Base-by-base conservation (phyloP, 2,797 vertebrate genomes). In the Diplodus sargus region DNA sequence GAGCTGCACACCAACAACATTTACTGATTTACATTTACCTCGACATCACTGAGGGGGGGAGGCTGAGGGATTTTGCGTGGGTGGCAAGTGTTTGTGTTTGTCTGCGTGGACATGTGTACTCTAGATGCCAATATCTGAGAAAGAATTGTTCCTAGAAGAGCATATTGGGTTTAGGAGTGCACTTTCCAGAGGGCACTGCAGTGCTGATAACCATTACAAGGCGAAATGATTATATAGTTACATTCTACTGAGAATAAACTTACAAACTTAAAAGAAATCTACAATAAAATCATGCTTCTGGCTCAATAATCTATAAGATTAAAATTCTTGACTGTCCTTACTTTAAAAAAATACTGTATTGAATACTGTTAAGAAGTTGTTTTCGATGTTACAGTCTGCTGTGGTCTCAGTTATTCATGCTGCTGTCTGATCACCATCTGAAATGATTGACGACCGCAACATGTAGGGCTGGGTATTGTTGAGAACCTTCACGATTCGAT, bases 1-100 rank as follows among this genome's bases (percentile, higher is more conserved):
- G 11, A 17, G 30, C 72, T 59, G n/a, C 9, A 18, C n/a, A 34
- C n/a, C 13, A 18, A 11, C 15, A 51, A 49, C 18, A 25, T 77
- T 78, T 52, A 51, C 61, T 28, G 28, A 28, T 28, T 28, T 28
- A 28, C 28, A 28, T 28, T 28, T 28, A 61, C 61, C 65, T 43
- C 69, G 13, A 15, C 39, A 53, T 47, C 48, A 25, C 15, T 25
- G 48, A 25, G 42, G 58, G 58, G n/a, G n/a, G n/a, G 70, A 54
- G 39, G 54, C 60, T 65, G 39, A 51, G 25, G 62, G 58, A 54
- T 66, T 68, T 63, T n/a, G 23, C 5, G 71, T 81, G 63, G 67
- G 63, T 17, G 61, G 57, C 1, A 12, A 20, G 1, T 59, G 39
- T 80, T 74, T 80, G 65, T 85, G 28, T 74, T 53, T 73, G 57